Base-by-base conservation (phyloP, 1,140 invertebrate species). In the Propsilocerus akamusi region DNA sequence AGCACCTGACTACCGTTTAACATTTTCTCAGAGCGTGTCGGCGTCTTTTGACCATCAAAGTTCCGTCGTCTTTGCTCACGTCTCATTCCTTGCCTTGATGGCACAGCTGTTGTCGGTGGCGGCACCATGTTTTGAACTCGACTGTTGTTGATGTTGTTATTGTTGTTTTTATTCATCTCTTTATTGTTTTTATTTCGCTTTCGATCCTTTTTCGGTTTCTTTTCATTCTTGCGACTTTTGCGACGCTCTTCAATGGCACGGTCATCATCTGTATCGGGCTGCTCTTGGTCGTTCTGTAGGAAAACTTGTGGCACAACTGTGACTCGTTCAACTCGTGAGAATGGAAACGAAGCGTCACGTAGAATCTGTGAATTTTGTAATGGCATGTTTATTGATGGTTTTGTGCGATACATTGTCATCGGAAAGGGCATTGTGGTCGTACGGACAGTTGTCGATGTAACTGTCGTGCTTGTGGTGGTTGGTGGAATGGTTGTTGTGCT, bases 21-120 rank as follows among this genome's bases (percentile, higher is more conserved):
- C n/a, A n/a, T n/a, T 11, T 30, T 41, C 12, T 41, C 8, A 20
- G 34, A 41, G 17, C 34, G 34, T 20, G 22, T 41, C 22, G 17
- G 34, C 10, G 14, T 20, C 14, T n/a, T n/a, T n/a, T n/a, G n/a
- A n/a, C 12, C 32, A 14, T 37, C 32, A 37, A 37, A 14, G 32
- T 20, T 14, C 3, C 32, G 11, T 37, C 24, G 25, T 48, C 47
- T 5, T 26, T 26, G 46, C 25, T 26, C 23, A 12, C 46, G 25
- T 63, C 50, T 61, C 58, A 41, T 62, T 62, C 17, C 60, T 62
- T 2, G 61, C 58, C 0, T 59, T 60, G 32, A 61, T 61, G 8
- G 59, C 56, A 48, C 57, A 60, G 1, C 61, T 62, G 12, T 61
- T 63, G 51, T 61, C 61, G 2, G 61, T 55, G 3, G 61, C 49